A percentile compares a stretch with the other conserved stretches of the same genome.
phyloP scores from a whole-genome alignment of 2,888 invertebrate genomes.

The Unio delphinus region DNA sequence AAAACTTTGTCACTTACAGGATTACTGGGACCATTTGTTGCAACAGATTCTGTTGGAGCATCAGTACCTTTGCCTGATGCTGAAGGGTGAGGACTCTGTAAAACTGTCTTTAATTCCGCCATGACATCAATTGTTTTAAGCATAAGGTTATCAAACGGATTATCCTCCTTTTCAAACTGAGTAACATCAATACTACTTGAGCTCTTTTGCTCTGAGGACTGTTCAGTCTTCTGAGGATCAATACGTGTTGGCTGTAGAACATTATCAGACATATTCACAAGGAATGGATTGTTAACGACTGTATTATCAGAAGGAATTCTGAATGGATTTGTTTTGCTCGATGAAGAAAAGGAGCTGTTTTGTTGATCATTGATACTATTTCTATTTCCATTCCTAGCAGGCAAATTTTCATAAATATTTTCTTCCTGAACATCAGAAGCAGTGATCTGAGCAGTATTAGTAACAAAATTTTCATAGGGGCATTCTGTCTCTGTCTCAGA shows the following conservation, averaged over 20 bases:
- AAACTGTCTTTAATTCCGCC: constrained; percentile 56
- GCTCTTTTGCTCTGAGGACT: constrained; percentile 2
- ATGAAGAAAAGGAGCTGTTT: not conserved
- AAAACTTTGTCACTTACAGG: constrained; percentile 5
- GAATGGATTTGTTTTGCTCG: not conserved
- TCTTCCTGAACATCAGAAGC: no score
- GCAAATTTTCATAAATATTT: no score
- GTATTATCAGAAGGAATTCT: constrained; percentile 18
- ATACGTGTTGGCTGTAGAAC: constrained; percentile 53
- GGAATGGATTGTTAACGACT: constrained; percentile 32
- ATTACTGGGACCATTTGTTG: not conserved
- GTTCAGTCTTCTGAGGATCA: constrained; percentile 6
- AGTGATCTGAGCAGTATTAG: no score
- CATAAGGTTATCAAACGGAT: constrained; percentile 62
- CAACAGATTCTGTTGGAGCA: not conserved
- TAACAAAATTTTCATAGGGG: no score
- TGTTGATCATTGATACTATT: no score
- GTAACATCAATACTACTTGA: constrained; percentile 48
- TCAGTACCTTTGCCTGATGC: not conserved
- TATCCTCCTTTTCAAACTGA: constrained; percentile 60
- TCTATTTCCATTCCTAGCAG: no score
- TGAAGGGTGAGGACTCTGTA: constrained; percentile 18
- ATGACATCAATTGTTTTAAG: constrained; percentile 59
- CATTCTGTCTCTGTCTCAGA: no score
- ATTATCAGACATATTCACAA: constrained; percentile 36